Evolutionary conservation across 1,140 invertebrate species (phyloP), one percentile per base, ranked within the genome.

Genomic region (Formica selysi): DNA sequence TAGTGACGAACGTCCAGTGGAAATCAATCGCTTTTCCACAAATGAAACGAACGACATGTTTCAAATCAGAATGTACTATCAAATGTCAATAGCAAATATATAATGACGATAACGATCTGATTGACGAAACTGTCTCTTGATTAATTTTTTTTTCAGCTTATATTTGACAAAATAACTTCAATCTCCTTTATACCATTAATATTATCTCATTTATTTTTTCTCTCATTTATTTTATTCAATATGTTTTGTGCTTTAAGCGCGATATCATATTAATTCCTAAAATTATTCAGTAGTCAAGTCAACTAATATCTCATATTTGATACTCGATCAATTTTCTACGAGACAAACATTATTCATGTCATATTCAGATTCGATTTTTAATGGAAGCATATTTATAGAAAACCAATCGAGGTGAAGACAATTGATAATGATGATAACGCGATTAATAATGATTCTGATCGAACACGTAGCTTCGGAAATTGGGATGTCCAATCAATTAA

Each of bases 1-100:
- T 16, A 8, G 22, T 76, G 87, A 87, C 65, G 32, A 83, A 79
- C 26, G 79, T 85, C 61, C 41, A 41, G 54, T 59, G 87, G 51
- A 89, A 87, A 89, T 84, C 79, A 61, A 89, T 85, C 19, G 26
- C n/a, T 41, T 38, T 57, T 26, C 26, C n/a, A 32, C 22, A 26
- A 54, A n/a, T 65, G 32, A 67, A 79, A 68, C 62, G 22, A 26
- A 67, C 29, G 26, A 19, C 26, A 44, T 7, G 57, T 78, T 78
- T 51, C 26, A 64, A 3, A 32, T 38, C 29, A 3, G 11, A 11
- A 5, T 16, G 0, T 32, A 32, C 16, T 38, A 41, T 36, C 22
- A 36, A 57, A 22, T 22, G 54, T 57, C 51, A 74, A 74, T 57
- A 59, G 13, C 13, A 3, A 59, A 38, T 38, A 36, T 61, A 16